A percentile compares a stretch with the other conserved stretches of the same genome.
These are phyloP conservation scores for Hippocampus guttulatus DNA, from an alignment of 2,113 vertebrate species.

Conservation along the genomic window DNA sequence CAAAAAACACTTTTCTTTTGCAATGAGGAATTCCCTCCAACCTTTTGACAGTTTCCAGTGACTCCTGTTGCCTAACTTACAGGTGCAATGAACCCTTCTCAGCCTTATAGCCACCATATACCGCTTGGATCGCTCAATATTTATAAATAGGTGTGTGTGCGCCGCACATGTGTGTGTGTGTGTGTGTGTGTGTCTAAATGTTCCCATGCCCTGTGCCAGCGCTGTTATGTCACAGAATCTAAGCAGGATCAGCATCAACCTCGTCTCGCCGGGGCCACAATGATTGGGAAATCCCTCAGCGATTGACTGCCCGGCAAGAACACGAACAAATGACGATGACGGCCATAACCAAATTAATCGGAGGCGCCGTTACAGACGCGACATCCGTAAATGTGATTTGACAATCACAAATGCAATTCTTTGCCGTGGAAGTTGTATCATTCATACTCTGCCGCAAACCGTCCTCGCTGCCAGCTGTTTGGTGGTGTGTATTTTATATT, in stretches of 20 bases:
- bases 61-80: too few relatives aligned
- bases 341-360: neutral
- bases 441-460: too few relatives aligned
- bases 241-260: constrained; percentile 59
- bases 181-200: constrained; percentile 28
- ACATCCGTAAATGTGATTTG: neutral
- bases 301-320: constrained; percentile 9
- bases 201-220: constrained; percentile 54
- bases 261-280: constrained; percentile 56
- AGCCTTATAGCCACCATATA: constrained; percentile 7
- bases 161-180: too few relatives aligned
- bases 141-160: constrained; percentile 55
- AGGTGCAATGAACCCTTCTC: constrained; percentile 24
- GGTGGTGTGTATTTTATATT: too few relatives aligned
- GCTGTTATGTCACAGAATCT: constrained; percentile 73
- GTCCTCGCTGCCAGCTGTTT: too few relatives aligned
- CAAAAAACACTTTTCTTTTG: too few relatives aligned
- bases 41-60: too few relatives aligned
- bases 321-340: neutral
- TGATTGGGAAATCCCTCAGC: constrained; percentile 53
- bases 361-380: neutral
- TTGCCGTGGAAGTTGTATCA: neutral
- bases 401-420: neutral
- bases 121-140: constrained; percentile 39
- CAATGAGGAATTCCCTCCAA: too few relatives aligned